Evolutionary conservation across 2,113 vertebrate species (phyloP), one percentile per base, ranked within the genome.

Genomic region (Rhinichthys klamathensis): DNA sequence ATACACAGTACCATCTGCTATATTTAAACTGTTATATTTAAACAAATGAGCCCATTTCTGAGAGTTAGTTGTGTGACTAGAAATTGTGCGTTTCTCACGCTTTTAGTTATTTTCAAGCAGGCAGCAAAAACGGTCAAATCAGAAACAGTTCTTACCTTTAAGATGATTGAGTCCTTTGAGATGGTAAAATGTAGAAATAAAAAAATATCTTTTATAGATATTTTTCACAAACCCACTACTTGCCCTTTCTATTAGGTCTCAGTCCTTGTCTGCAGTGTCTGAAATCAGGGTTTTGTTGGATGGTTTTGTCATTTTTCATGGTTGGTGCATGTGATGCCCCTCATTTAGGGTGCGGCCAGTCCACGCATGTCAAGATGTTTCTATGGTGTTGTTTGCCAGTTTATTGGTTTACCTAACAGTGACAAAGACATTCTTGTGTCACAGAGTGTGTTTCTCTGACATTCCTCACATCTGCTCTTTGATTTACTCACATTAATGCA

Each of bases 271-370:
- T 30, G 46, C 44, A 54, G 27, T 69, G 78, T 63, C 38, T 82
- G 44, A 69, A n/a, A 6, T 6, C 3, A 82, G 21, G 44, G 63
- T 54, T 67, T 54, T 23, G 44, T 51, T 51, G 44, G 63, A 21
- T 69, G 80, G 21, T 51, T 82, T 32, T 49, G 63, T 35, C 5
- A 69, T 54, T 51, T 82, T 82, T 69, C 80, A 82, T 82, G 80
- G 44, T 82, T 54, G 80, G 27, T 82, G 63, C 80, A 82, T 82
- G 80, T 82, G 80, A 82, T 82, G 63, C 63, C 44, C 44, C 41
- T 51, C 61, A 35, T 82, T 69, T 69, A 69, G 80, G 80, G 80
- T 69, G 80, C 21, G 80, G 63, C 44, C 7, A 27, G 30, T 32
- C 18, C 41, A 67, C 27, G 2, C 10, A 63, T 4, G 72, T 13